Evolutionary conservation across 2,797 vertebrate genomes (phyloP).

Genomic region (Myioborus melanocephalus): DNA sequence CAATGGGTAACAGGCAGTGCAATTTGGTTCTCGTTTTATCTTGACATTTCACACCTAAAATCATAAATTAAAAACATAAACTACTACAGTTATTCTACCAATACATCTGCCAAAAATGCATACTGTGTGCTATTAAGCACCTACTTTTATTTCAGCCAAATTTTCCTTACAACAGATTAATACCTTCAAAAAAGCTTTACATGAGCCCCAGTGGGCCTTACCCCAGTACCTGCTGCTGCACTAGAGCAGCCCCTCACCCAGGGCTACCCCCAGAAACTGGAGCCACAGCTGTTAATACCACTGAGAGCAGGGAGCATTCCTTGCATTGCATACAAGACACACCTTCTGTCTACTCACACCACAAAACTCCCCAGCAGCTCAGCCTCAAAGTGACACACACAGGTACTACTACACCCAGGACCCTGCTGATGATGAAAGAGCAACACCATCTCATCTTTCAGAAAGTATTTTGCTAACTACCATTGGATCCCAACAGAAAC

Average conservation of each 20-base stretch:
- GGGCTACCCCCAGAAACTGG: neutral
- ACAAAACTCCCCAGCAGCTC: neutral
- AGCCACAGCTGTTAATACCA: neutral
- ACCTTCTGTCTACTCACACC: neutral
- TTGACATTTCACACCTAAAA: neutral
- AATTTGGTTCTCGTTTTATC: neutral
- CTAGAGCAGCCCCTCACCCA: neutral
- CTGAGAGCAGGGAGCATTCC: neutral
- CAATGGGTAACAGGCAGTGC: fast-evolving
- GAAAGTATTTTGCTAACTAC: neutral
- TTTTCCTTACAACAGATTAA: neutral
- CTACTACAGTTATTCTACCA: neutral
- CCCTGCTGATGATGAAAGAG: neutral
- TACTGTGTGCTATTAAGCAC: neutral
- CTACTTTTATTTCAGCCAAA: neutral
- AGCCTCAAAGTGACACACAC: neutral
- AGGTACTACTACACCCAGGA: neutral
- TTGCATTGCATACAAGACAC: neutral
- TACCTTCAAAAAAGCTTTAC: neutral
- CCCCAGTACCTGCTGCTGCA: neutral
- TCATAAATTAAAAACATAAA: neutral
- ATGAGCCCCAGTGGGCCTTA: neutral
- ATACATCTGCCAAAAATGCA: neutral
- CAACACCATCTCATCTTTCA: neutral
- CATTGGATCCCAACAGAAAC: neutral